A percentile compares a stretch with the other conserved stretches of the same genome.
Conservation (phyloP, 2,888 invertebrate genomes). For the Acheta domesticus region DNA sequence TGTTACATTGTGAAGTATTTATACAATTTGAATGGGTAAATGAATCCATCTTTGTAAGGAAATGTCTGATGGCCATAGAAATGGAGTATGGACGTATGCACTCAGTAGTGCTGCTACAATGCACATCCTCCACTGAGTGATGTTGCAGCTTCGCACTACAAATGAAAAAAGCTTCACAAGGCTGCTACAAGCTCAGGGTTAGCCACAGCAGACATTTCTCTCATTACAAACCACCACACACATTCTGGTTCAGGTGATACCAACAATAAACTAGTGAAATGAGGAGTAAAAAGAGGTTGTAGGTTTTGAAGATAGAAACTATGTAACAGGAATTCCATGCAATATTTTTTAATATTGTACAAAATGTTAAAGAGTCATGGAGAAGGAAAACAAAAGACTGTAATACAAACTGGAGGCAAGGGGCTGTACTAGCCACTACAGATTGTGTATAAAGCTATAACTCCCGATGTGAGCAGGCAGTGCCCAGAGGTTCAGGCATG, state of each 20-base stretch:
- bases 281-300: no score
- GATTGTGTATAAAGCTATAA: conserved; percentile 12
- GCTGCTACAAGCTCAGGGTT: conserved; percentile 3
- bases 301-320: no score
- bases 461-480: not conserved
- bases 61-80: conserved; percentile 6
- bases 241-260: not conserved
- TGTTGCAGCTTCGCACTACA: conserved; percentile 1
- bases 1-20: not conserved
- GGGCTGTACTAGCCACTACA: not conserved
- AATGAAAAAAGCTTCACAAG: not conserved
- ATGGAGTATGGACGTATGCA: conserved; percentile 11
- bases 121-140: not conserved
- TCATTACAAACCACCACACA: not conserved
- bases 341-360: no score
- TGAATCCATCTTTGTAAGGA: not conserved
- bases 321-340: no score
- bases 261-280: no score
- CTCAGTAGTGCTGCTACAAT: not conserved
- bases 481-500: conserved; percentile 10
- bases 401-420: no score
- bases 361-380: no score
- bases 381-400: no score
- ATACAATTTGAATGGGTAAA: conserved; percentile 3
- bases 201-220: not conserved